Evolutionary conservation across 1,140 invertebrate genomes (phyloP).

Genomic region (Andricus grossulariae): DNA sequence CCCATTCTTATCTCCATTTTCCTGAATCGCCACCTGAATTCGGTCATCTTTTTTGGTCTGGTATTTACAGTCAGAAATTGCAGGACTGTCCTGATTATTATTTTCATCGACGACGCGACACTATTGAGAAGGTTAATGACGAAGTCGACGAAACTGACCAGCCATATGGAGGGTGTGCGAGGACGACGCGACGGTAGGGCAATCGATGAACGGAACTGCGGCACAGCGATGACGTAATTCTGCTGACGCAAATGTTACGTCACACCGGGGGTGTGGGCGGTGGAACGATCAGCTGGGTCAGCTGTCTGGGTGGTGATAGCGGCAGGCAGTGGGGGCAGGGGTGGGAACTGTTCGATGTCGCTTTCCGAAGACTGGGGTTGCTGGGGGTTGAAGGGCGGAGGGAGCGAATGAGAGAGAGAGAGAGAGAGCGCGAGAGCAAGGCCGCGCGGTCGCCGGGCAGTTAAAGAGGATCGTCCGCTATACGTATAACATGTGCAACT

Average conservation of each 20-base stretch:
- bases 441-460: slow-evolving; percentile 50
- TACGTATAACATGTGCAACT: neutral
- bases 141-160: slow-evolving; percentile 12
- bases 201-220: slow-evolving; percentile 75
- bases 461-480: slow-evolving; percentile 67
- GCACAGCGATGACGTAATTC: slow-evolving; percentile 71
- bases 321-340: slow-evolving; percentile 36
- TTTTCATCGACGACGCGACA: neutral
- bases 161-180: slow-evolving; percentile 33
- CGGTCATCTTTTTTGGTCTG: slow-evolving; percentile 1
- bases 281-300: slow-evolving; percentile 52
- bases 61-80: neutral
- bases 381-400: slow-evolving; percentile 34
- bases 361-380: slow-evolving; percentile 43
- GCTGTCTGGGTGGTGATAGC: slow-evolving; percentile 48
- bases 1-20: neutral
- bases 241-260: slow-evolving; percentile 70
- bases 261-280: slow-evolving; percentile 53
- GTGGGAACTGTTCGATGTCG: slow-evolving; percentile 43
- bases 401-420: slow-evolving; percentile 37
- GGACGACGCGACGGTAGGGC: slow-evolving; percentile 34
- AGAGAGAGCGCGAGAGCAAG: slow-evolving; percentile 52
- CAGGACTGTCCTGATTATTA: slow-evolving; percentile 1
- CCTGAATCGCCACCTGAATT: neutral
- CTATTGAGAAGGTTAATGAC: neutral